Conservation (phyloP, 23 tunicate genomes). For the Botrylloides violaceus region DNA sequence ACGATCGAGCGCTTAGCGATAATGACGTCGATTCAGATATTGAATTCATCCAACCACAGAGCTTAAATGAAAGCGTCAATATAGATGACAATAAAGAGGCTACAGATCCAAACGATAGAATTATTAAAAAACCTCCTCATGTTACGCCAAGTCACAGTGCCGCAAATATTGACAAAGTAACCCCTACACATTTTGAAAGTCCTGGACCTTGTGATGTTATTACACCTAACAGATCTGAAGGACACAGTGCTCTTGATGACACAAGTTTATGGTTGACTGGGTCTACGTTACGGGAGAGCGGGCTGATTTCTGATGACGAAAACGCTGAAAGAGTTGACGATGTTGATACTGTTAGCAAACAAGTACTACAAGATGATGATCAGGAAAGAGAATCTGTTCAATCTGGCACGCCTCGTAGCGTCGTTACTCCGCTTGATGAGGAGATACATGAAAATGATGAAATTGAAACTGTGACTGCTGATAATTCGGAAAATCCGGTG, state of each 20-base stretch:
- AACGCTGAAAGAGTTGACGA: neutral
- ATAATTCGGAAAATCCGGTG: neutral
- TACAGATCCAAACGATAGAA: neutral
- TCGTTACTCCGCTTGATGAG: neutral
- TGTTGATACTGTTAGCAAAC: neutral
- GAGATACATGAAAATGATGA: neutral
- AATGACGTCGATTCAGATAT: conserved; percentile 50
- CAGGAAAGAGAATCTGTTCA: neutral
- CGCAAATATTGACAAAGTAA: neutral
- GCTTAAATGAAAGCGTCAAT: conserved; percentile 23
- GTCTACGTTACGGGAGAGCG: conserved; percentile 15
- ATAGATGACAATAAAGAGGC: neutral
- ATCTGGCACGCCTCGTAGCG: neutral
- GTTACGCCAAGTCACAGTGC: neutral
- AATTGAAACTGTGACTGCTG: neutral
- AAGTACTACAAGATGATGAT: neutral
- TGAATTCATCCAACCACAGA: conserved; percentile 58
- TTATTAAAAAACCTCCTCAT: neutral
- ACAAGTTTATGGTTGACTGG: conserved; percentile 83
- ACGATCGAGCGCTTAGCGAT: conserved; percentile 54
- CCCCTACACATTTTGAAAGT: too few relatives aligned
- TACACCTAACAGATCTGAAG: conserved; percentile 12
- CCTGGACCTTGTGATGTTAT: neutral
- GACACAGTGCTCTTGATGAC: conserved; percentile 37
- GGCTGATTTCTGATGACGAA: conserved; percentile 11